phyloP scores from a whole-genome alignment of 2,113 vertebrate genomes.

The Sebastes fasciatus region DNA sequence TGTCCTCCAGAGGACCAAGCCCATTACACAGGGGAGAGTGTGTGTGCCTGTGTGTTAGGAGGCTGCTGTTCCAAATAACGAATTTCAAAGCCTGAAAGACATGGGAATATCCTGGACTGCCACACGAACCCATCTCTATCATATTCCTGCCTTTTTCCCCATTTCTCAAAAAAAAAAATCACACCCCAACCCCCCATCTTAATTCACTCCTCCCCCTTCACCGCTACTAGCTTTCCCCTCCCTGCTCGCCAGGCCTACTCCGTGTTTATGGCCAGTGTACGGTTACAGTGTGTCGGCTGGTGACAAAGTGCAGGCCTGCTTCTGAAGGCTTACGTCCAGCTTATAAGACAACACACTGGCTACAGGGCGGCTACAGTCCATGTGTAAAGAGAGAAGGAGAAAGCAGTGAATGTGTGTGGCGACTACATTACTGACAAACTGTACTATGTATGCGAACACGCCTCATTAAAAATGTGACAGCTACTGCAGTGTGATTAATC shows the following conservation, averaged over 20 bases:
- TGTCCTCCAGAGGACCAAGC: constrained; percentile 64
- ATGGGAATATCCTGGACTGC: constrained; percentile 32
- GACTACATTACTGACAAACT: constrained; percentile 48
- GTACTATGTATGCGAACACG: constrained; percentile 57
- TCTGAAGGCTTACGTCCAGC: constrained; percentile 66
- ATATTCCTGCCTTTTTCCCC: constrained; percentile 23
- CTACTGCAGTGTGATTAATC: constrained; percentile 66
- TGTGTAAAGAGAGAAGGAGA: constrained; percentile 21
- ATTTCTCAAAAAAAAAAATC: constrained; percentile 13
- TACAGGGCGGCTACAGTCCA: constrained; percentile 26
- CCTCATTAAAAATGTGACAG: constrained; percentile 73
- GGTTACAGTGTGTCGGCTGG: constrained; percentile 70
- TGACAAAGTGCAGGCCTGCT: constrained; percentile 79
- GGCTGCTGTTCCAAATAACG: constrained; percentile 48
- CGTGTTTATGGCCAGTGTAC: constrained; percentile 76
- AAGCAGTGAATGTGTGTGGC: constrained; percentile 41
- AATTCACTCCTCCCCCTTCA: background rate
- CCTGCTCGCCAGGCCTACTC: constrained; percentile 30
- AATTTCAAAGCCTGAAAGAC: constrained; percentile 33
- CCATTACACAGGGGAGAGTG: constrained; percentile 44
- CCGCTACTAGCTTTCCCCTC: background rate
- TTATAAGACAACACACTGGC: constrained; percentile 56
- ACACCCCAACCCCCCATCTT: background rate
- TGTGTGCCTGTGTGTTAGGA: constrained; percentile 14
- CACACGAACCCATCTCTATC: constrained; percentile 42